Conservation (phyloP, 2,888 invertebrate genomes). For the Agriotes lineatus region DNA sequence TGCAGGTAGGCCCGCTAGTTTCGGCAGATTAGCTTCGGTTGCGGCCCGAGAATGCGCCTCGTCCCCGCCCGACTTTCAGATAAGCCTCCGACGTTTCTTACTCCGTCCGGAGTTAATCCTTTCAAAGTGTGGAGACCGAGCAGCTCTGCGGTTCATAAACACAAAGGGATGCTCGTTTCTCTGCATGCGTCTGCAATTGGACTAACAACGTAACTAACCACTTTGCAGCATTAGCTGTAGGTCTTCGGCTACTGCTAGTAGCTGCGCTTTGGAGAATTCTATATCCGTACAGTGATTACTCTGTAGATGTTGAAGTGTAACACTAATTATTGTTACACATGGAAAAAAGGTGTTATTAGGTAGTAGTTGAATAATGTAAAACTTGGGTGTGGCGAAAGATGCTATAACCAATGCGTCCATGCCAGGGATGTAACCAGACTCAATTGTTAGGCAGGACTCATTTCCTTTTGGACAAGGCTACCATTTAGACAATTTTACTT, state of each 20-base stretch:
- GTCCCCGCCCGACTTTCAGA: conserved; percentile 19
- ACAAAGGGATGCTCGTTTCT: conserved; percentile 34
- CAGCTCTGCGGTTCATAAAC: conserved; percentile 28
- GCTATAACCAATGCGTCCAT: too few relatives aligned
- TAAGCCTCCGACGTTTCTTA: conserved; percentile 30
- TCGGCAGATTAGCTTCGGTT: conserved; percentile 7
- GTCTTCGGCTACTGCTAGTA: conserved; percentile 19
- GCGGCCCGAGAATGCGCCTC: neutral
- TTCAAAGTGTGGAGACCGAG: conserved; percentile 31
- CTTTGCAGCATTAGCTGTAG: conserved; percentile 13
- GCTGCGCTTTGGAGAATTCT: too few relatives aligned
- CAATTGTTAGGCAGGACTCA: too few relatives aligned
- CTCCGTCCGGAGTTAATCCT: conserved; percentile 23
- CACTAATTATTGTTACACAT: too few relatives aligned
- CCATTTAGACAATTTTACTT: too few relatives aligned
- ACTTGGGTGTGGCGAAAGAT: too few relatives aligned
- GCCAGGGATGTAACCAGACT: too few relatives aligned
- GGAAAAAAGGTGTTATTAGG: too few relatives aligned
- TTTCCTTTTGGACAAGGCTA: too few relatives aligned
- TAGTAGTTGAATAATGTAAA: too few relatives aligned
- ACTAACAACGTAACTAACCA: conserved; percentile 16
- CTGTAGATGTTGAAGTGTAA: too few relatives aligned
- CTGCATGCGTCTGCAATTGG: conserved; percentile 18
- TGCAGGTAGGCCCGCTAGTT: neutral
- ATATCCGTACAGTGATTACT: too few relatives aligned